Percentiles rank a stretch among this genome's conserved stretches.
These are phyloP conservation scores for Hyperoplus immaculatus DNA, from an alignment of 2,797 vertebrate genomes.

Conservation along the genomic window DNA sequence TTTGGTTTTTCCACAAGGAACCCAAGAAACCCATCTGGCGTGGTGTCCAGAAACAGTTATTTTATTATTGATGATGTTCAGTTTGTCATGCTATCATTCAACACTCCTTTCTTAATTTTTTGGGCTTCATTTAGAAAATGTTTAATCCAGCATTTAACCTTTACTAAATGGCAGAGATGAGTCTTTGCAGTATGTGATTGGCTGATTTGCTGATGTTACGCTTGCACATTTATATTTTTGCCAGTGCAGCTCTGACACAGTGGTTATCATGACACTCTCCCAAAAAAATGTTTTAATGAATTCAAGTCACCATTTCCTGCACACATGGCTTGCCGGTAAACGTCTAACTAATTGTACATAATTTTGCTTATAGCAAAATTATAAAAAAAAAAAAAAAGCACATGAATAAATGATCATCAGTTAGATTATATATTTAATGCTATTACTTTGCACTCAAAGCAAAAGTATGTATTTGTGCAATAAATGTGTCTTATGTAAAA, in stretches of 20 bases:
- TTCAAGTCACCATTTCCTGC: neutral
- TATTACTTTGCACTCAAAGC: neutral
- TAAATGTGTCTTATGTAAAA: constrained; percentile 30
- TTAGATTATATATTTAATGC: too few relatives aligned
- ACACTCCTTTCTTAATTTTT: neutral
- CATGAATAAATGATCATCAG: neutral
- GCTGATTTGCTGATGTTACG: neutral
- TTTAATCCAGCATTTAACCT: neutral
- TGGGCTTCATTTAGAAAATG: neutral
- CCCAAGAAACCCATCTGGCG: neutral
- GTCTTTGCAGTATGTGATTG: neutral
- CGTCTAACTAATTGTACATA: neutral
- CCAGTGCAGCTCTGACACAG: neutral
- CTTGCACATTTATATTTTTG: neutral
- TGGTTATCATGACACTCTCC: too few relatives aligned
- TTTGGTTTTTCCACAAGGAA: constrained; percentile 2
- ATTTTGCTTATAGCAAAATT: constrained; percentile 1
- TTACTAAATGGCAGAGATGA: neutral
- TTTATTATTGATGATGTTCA: neutral
- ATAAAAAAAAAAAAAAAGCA: neutral
- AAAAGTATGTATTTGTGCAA: neutral
- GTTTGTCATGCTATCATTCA: neutral
- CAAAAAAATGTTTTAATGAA: neutral
- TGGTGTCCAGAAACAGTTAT: neutral
- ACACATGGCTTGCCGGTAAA: neutral